These are phyloP conservation scores for Champsocephalus esox DNA, from an alignment of 2,797 vertebrate species.

Conservation along the genomic window DNA sequence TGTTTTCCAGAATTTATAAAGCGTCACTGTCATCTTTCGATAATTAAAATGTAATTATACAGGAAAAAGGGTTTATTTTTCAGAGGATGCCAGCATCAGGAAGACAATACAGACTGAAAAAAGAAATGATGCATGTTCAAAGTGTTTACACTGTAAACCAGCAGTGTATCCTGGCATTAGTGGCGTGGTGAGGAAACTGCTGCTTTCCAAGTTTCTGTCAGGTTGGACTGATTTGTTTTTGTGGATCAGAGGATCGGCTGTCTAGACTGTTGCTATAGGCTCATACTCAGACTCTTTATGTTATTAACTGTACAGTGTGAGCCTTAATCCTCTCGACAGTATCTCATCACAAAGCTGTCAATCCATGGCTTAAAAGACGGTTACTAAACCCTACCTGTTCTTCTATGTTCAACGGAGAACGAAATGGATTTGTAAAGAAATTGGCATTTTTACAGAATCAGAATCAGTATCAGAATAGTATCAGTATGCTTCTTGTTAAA, in stretches of 20 bases:
- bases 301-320: conserved; percentile 74
- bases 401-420: too few species aligned
- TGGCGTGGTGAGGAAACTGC: conserved; percentile 2
- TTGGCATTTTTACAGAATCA: too few species aligned
- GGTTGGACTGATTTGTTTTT: conserved; percentile 60
- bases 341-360: conserved; percentile 61
- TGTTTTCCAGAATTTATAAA: background rate
- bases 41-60: background rate
- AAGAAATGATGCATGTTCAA: conserved; percentile 6
- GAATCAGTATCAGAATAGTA: too few species aligned
- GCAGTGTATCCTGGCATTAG: background rate
- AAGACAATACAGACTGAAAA: conserved; percentile 7
- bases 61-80: background rate
- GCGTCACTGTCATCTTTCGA: background rate
- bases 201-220: conserved; percentile 32
- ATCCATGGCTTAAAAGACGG: conserved; percentile 26
- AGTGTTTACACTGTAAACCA: conserved; percentile 1
- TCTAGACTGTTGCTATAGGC: conserved; percentile 70
- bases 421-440: too few species aligned
- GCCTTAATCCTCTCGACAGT: conserved; percentile 72
- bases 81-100: conserved; percentile 28
- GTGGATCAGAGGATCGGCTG: conserved; percentile 66
- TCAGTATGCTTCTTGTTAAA: too few species aligned
- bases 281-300: conserved; percentile 68
- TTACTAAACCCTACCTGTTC: background rate